These are phyloP conservation scores for Dendrocincla tyrannina DNA, from an alignment of 2,797 vertebrate genomes.

Conservation along the genomic window DNA sequence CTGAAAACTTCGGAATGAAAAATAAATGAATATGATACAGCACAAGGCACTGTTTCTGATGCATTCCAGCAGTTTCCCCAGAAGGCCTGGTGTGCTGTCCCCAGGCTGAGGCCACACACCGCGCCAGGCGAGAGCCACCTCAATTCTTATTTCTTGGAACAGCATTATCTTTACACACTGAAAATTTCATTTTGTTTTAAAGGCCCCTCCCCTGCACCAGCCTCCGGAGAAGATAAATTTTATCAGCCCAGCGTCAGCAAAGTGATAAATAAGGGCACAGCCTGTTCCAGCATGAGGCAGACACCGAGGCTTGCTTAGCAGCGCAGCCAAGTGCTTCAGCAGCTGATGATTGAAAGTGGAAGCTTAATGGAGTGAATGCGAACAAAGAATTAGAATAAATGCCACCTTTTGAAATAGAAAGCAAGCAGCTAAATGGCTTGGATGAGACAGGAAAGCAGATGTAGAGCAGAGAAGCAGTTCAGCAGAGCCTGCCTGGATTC, in stretches of 20 bases:
- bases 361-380: slow-evolving; percentile 52
- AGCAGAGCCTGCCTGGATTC: slow-evolving; percentile 2
- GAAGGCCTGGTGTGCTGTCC: not conserved
- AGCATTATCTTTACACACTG: not conserved
- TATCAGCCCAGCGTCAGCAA: slow-evolving; percentile 20
- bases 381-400: slow-evolving; percentile 66
- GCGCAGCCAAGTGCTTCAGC: slow-evolving; percentile 47
- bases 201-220: not conserved
- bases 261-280: slow-evolving; percentile 24
- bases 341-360: slow-evolving; percentile 49
- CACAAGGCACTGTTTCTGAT: not conserved
- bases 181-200: slow-evolving; percentile 22
- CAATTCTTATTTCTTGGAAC: not conserved
- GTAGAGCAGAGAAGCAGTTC: not conserved
- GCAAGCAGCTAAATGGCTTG: slow-evolving; percentile 1
- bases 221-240: slow-evolving; percentile 25
- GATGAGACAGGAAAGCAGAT: slow-evolving; percentile 30
- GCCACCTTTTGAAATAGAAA: slow-evolving; percentile 32
- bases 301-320: not conserved
- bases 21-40: not conserved
- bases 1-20: slow-evolving; percentile 15
- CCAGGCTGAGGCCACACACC: not conserved
- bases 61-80: not conserved
- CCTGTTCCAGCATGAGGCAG: not conserved
- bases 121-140: not conserved